Conservation (phyloP, 2,113 vertebrate genomes). For the Gnathonemus echidnorhynchus region DNA sequence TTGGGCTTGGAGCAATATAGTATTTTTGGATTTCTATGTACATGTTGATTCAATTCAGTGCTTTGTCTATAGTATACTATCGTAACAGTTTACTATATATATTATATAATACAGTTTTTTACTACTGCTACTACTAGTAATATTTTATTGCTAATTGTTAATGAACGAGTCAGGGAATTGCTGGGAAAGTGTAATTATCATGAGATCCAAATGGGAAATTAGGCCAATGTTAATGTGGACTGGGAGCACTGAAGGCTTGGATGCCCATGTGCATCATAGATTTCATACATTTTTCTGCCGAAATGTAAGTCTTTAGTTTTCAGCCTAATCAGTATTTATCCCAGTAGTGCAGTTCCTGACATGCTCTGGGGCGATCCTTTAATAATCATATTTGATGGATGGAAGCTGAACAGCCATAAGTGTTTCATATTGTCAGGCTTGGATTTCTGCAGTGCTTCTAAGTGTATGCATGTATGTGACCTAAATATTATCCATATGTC, state of each 20-base stretch:
- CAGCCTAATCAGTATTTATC: background rate
- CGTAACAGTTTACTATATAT: background rate
- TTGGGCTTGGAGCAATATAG: background rate
- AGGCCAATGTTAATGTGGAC: background rate
- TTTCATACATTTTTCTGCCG: constrained; percentile 5
- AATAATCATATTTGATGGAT: background rate
- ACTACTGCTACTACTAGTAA: background rate
- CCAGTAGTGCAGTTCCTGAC: background rate
- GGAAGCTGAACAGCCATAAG: background rate
- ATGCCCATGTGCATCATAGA: background rate
- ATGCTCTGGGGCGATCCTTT: background rate
- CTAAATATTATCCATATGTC: background rate
- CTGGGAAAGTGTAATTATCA: background rate
- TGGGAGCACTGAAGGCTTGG: background rate
- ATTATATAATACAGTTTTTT: background rate
- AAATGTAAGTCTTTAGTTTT: background rate
- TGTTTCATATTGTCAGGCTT: background rate
- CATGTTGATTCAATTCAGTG: background rate
- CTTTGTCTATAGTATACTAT: background rate
- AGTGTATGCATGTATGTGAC: constrained; percentile 10
- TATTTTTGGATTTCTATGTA: background rate
- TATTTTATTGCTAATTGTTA: background rate
- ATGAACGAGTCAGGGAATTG: background rate
- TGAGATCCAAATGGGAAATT: background rate
- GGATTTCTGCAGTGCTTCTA: background rate